A percentile compares a stretch with the other conserved stretches of the same genome.
These are phyloP conservation scores for Dynastes hyllus DNA, from an alignment of 2,888 invertebrate genomes.

Conservation along the genomic window DNA sequence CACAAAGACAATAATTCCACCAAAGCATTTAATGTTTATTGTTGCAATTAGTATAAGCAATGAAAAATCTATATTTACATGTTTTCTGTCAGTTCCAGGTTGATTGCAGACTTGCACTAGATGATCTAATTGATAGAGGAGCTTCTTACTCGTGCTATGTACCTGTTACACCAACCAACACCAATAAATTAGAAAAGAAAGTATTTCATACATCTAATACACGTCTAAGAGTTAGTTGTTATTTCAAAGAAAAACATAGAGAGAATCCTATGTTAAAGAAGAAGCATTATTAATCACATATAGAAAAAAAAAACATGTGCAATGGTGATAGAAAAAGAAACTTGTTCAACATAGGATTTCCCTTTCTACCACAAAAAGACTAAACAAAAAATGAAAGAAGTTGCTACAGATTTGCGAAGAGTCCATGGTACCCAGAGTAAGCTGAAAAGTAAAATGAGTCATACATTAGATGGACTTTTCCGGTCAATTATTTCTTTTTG, in stretches of 20 bases:
- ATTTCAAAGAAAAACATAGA: conserved; percentile 36
- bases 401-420: conserved; percentile 48
- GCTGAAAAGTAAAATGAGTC: conserved; percentile 57
- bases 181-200: conserved; percentile 58
- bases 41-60: conserved; percentile 38
- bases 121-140: conserved; percentile 95
- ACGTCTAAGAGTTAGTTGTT: conserved; percentile 49
- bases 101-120: conserved; percentile 97
- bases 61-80: conserved; percentile 74
- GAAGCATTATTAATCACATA: conserved; percentile 47
- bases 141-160: conserved; percentile 96
- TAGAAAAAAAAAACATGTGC: conserved; percentile 29
- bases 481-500: conserved; percentile 61
- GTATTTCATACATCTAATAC: conserved; percentile 34
- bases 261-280: conserved; percentile 50
- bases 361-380: conserved; percentile 46
- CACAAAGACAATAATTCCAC: conserved; percentile 16
- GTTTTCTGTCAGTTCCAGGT: conserved; percentile 87
- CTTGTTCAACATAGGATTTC: conserved; percentile 48
- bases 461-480: conserved; percentile 66
- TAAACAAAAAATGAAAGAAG: conserved; percentile 46
- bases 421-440: conserved; percentile 55
- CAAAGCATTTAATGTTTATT: conserved; percentile 17
- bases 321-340: conserved; percentile 43
- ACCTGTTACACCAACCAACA: conserved; percentile 77